A percentile compares a stretch with the other conserved stretches of the same genome.
Evolutionary conservation across 2,797 vertebrate genomes (phyloP).

Genomic region (Chrysocyon brachyurus): DNA sequence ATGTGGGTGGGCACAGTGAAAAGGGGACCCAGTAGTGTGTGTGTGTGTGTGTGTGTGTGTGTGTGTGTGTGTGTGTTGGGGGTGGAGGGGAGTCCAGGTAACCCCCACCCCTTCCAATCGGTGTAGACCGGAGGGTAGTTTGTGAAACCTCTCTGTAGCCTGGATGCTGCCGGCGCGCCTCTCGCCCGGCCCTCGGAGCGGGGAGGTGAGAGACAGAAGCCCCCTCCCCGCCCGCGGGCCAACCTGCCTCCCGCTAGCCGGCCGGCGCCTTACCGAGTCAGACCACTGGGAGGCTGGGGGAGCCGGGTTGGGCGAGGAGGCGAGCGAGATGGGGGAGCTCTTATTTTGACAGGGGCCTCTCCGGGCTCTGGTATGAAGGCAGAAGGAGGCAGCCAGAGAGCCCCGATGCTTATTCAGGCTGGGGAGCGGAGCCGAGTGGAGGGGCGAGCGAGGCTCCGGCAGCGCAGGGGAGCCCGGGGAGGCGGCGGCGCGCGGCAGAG

Average conservation of each 20-base stretch:
- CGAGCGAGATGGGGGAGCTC: conserved; percentile 86
- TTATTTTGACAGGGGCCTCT: conserved; percentile 90
- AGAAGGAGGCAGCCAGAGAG: conserved; percentile 89
- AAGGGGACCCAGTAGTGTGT: neutral
- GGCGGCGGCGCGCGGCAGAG: conserved; percentile 79
- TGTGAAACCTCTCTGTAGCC: conserved; percentile 32
- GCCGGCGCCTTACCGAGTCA: conserved; percentile 82
- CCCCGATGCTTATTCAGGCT: conserved; percentile 89
- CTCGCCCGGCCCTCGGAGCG: neutral
- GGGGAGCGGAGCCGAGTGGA: conserved; percentile 82
- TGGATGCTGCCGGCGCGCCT: neutral
- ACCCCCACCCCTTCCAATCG: conserved; percentile 60
- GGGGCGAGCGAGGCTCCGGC: conserved; percentile 77
- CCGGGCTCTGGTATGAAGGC: conserved; percentile 89
- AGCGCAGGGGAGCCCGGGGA: conserved; percentile 72
- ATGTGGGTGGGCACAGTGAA: conserved; percentile 58
- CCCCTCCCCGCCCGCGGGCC: conserved; percentile 8
- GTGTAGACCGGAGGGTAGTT: neutral
- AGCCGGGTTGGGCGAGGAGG: conserved; percentile 84
- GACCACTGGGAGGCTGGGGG: conserved; percentile 87
- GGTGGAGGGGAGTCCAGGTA: neutral
- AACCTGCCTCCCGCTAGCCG: conserved; percentile 72
- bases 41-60: neutral
- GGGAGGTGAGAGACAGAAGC: conserved; percentile 11
- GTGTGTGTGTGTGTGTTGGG: neutral